Percentiles rank a stretch among this genome's conserved stretches.
Conservation (phyloP, 2,797 vertebrate genomes). For the Amniataba percoides region DNA sequence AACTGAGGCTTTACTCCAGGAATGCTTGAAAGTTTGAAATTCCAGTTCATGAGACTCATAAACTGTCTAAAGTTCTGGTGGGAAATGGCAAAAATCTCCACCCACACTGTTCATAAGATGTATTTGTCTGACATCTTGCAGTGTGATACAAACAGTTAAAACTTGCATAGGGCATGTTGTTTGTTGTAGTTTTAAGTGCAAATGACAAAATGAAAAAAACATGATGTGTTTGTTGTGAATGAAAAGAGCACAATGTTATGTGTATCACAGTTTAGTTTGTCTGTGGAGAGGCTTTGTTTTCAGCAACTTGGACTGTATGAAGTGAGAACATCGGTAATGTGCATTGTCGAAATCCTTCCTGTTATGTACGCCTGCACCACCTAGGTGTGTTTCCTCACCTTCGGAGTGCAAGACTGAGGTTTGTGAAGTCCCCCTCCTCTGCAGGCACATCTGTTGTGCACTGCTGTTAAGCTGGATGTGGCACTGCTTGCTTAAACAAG, state of each 20-base stretch:
- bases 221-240: not conserved
- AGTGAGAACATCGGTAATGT: not conserved
- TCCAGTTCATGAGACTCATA: too few relatives aligned
- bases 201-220: not conserved
- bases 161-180: not conserved
- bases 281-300: not conserved
- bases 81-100: constrained; percentile 10
- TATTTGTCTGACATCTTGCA: constrained; percentile 10
- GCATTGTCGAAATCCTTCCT: not conserved
- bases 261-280: not conserved
- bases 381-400: not conserved
- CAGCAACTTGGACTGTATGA: not conserved
- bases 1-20: not conserved
- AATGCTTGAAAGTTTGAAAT: too few relatives aligned
- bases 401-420: not conserved
- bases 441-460: not conserved
- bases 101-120: not conserved
- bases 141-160: constrained; percentile 5
- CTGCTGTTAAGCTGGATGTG: not conserved
- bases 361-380: not conserved
- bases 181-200: not conserved
- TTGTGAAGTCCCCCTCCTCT: not conserved
- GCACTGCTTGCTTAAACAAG: constrained; percentile 9
- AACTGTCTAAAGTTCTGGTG: constrained; percentile 4
- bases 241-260: not conserved